Evolutionary conservation across 2,888 invertebrate genomes (phyloP).

Genomic region (Celastrina argiolus): DNA sequence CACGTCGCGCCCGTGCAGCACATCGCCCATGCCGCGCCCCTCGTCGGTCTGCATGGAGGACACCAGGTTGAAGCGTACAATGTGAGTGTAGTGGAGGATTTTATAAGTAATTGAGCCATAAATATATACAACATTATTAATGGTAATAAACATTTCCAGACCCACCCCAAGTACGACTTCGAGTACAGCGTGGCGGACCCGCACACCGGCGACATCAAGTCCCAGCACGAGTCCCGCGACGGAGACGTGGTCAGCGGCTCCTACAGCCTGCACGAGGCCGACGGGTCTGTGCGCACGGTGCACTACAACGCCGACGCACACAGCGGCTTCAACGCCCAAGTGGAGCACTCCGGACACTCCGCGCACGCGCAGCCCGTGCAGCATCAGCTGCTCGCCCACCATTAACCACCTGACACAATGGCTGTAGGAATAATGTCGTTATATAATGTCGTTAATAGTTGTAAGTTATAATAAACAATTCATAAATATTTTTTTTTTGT

Average conservation of each 20-base stretch:
- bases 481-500: too few species aligned
- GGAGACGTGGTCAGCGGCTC: conserved; percentile 81
- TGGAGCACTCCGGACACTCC: conserved; percentile 74
- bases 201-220: conserved; percentile 78
- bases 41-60: conserved; percentile 3
- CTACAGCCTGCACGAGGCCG: conserved; percentile 79
- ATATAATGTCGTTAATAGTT: not conserved
- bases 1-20: conserved; percentile 20
- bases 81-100: conserved; percentile 38
- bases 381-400: conserved; percentile 27
- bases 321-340: conserved; percentile 78
- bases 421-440: not conserved
- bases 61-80: conserved; percentile 46
- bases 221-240: conserved; percentile 79
- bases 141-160: conserved; percentile 36
- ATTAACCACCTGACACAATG: conserved; percentile 22
- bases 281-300: conserved; percentile 78
- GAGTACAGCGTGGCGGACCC: conserved; percentile 73
- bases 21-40: conserved; percentile 30
- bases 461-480: too few species aligned
- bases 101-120: not conserved
- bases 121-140: conserved; percentile 40
- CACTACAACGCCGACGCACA: conserved; percentile 79
- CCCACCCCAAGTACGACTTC: conserved; percentile 74
- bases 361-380: conserved; percentile 59